Evolutionary conservation across 92 coral and sea anemone species (phyloP), one percentile per base, ranked within the genome.

Genomic region (Palythoa heliodiscus): DNA sequence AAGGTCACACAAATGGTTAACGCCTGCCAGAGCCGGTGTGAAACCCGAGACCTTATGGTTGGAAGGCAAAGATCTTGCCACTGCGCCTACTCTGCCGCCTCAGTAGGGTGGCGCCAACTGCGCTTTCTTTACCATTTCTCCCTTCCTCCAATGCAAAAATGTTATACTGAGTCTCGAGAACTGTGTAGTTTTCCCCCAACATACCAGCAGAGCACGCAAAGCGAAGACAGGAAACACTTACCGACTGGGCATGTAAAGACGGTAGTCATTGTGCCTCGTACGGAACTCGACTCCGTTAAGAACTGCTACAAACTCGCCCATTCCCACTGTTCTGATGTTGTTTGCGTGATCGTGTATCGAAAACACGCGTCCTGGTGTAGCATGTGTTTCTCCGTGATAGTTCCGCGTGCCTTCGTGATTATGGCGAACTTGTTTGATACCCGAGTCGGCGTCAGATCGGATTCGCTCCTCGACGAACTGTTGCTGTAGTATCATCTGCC

Each of bases 221-320:
- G 53, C 52, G 3, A 16, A 47, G 52, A 35, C 15, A 5, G 10
- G 5, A 38, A 3, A 16, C 17, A 71, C 76, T 10, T 71, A 71
- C 76, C 76, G 17, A 78, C 78, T 83, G 22, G 98, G 87, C 95
- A 90, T 94, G 88, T 73, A 88, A 15, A 94, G 95, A 52, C 95
- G 93, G 91, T 92, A 94, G 75, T 94, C 98, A 74, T 94, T 94
- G 78, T 94, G 98, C 76, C 98, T 83, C 25, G 98, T 94, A 22
- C 98, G 95, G 79, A 94, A 94, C 63, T 94, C 98, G 20, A 92
- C 93, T 50, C 98, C 95, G 70, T 94, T 94, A 53, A 94, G 89
- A 63, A 94, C 94, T 1, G 73, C 98, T 82, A 91, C 77, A 70
- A 89, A 90, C 86, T 94, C 98, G 1, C 95, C 95, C 87, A 94